Evolutionary conservation across 1,140 invertebrate genomes (phyloP), one percentile per base, ranked within the genome.

Genomic region (Apis cerana): DNA sequence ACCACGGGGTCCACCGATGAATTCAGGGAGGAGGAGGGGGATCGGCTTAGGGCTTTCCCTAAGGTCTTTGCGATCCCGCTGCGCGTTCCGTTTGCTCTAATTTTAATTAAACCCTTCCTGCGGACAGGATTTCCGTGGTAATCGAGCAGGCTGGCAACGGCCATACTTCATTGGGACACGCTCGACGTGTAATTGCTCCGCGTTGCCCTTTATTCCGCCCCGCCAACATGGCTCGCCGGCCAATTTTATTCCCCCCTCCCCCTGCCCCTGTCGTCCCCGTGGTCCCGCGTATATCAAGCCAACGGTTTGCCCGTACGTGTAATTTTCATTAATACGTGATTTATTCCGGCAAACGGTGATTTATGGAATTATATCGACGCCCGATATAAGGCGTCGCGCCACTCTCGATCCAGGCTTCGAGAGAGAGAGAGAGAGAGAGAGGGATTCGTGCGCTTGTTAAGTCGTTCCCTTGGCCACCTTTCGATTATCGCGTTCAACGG

Each of bases 101-200:
- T 92, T 92, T 92, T 90, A 92, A 92, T 92, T 89, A 89, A 91
- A 83, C 72, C 67, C 85, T 82, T 75, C n/a, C 88, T 89, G 88
- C 85, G 33, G 33, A 89, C 83, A 88, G 59, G 84, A 84, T 89
- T 88, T 85, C 69, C 83, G 68, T 83, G 85, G 79, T 90, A 90
- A 88, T 91, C 87, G 82, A 85, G 64, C 62, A 56, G 80, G 71
- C 76, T 27, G 75, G 69, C 71, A 52, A 64, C 62, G 64, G 65
- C 54, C 81, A 78, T 85, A 83, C 87, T 85, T 87, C 79, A 85
- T 81, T 82, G 65, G 81, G 70, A 88, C 82, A 85, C 76, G 78
- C 64, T 67, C 76, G 71, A 87, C 85, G 76, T 84, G 74, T 84
- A 87, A 88, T 88, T 88, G 82, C 82, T 80, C 71, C 61, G 56